Base-by-base conservation (phyloP, 2,797 vertebrate species). In the Trichosurus vulpecula region DNA sequence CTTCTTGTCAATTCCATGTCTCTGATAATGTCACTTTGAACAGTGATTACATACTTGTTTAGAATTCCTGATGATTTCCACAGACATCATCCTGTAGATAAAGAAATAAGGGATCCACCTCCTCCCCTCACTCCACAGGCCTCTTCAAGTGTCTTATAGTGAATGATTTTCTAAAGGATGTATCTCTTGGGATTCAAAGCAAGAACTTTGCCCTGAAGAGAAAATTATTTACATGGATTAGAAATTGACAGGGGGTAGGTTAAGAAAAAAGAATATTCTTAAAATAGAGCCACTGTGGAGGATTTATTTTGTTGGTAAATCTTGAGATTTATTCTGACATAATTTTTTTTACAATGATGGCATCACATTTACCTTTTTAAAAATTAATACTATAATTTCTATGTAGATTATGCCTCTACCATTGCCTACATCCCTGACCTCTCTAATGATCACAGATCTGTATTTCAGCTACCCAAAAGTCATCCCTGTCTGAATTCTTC, bases 21-120 rank as follows among this genome's bases (percentile, higher is more conserved):
- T 97, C 93, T 96, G 98, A 98, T 98, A 98, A 98, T 98, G 98
- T 98, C 98, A 98, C 92, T 98, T 98, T 97, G 93, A 98, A 93
- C 97, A 98, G 66, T 94, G 97, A 98, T 95, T 97, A 90, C 93
- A 58, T 87, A 89, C 97, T 95, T 97, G 92, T 93, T 97, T 95
- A 95, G 97, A 98, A 98, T 97, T 98, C 66, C 97, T 97, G 96
- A 98, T 98, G 97, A 98, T 98, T 98, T 97, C 97, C 95, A 96
- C 81, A 97, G 47, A 57, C 93, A 94, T 41, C 96, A 54, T 19
- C 95, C 97, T 97, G 52, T 93, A 95, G 93, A 97, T 97, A 92
- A 97, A 96, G 92, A 57, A 92, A 94, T 53, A 94, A 90, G 10
- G 54, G 90, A 35, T 95, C 81, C 54, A 6, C 22, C 55, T 6